Evolutionary conservation across 2,888 invertebrate genomes (phyloP).

Genomic region (Hemaris fuciformis): DNA sequence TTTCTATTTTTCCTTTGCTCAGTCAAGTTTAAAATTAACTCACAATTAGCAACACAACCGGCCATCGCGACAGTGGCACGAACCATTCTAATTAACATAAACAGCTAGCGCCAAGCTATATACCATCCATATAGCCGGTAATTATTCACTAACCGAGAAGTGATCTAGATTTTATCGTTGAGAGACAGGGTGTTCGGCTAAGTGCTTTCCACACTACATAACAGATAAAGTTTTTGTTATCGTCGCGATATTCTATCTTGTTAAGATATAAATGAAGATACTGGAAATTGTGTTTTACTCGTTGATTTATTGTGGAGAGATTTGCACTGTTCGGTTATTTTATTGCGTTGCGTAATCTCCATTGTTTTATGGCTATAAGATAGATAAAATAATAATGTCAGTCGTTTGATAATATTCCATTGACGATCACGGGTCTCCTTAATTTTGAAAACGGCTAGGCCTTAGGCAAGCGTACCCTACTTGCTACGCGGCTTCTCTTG

Average conservation of each 20-base stretch:
- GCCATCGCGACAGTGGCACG: conserved; percentile 57
- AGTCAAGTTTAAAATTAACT: too few species aligned
- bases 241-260: not conserved
- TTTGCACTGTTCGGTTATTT: not conserved
- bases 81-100: conserved; percentile 75
- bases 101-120: conserved; percentile 60
- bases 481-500: too few species aligned
- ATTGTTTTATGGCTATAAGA: too few species aligned
- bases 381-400: too few species aligned
- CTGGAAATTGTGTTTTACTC: not conserved
- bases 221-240: conserved; percentile 10
- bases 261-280: conserved; percentile 1
- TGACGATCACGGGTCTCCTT: too few species aligned
- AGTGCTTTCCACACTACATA: conserved; percentile 15
- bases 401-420: too few species aligned
- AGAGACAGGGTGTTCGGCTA: conserved; percentile 12
- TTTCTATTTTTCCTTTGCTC: too few species aligned
- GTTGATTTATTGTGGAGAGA: not conserved
- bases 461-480: too few species aligned
- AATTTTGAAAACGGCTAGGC: too few species aligned
- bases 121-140: conserved; percentile 40
- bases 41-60: conserved; percentile 26
- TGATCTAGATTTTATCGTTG: conserved; percentile 18
- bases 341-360: too few species aligned
- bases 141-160: conserved; percentile 17